phyloP scores from a whole-genome alignment of 2,888 invertebrate species.

The Thelaira solivaga region DNA sequence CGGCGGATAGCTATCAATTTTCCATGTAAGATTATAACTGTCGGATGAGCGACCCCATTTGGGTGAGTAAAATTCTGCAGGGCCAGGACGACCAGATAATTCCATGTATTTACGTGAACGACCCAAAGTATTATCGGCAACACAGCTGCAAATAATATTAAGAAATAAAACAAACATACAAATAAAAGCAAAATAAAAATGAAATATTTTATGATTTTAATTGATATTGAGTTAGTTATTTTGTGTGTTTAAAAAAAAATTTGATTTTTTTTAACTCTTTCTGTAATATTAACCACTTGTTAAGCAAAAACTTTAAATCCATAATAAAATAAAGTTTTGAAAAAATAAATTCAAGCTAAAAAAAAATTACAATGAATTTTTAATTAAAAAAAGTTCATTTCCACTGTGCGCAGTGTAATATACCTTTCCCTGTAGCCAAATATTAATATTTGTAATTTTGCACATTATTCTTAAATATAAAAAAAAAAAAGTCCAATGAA shows the following conservation, averaged over 20 bases:
- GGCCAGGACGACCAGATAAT: conserved; percentile 84
- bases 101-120: conserved; percentile 84
- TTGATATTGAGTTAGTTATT: conserved; percentile 61
- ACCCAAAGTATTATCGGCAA: conserved; percentile 84
- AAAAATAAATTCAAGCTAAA: too few relatives aligned
- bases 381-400: too few relatives aligned
- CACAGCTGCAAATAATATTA: conserved; percentile 78
- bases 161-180: background rate
- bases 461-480: too few relatives aligned
- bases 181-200: background rate
- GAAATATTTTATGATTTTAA: conserved; percentile 64
- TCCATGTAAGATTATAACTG: conserved; percentile 83
- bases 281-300: too few relatives aligned
- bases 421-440: too few relatives aligned
- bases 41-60: conserved; percentile 81
- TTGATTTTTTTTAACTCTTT: too few relatives aligned
- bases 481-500: too few relatives aligned
- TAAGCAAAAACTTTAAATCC: too few relatives aligned
- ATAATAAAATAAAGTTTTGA: too few relatives aligned
- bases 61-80: conserved; percentile 83
- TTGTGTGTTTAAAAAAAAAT: background rate
- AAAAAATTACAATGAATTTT: too few relatives aligned
- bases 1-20: conserved; percentile 85
- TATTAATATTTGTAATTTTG: too few relatives aligned
- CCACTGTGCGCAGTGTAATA: too few relatives aligned